Conservation (phyloP, 2,888 invertebrate genomes). For the Poecilobothrus nobilitatus region DNA sequence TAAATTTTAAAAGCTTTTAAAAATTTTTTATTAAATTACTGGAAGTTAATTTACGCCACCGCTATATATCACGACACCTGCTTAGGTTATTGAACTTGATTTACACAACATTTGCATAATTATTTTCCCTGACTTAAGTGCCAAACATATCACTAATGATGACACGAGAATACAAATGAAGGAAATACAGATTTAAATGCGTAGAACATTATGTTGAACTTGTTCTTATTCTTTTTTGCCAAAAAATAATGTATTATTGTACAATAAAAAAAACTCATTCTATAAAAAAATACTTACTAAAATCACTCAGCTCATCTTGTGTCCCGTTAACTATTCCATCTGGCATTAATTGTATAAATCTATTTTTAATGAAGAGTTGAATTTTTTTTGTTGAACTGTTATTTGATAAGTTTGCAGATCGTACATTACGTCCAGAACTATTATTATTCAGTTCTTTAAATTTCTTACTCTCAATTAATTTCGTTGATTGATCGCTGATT, state of each 20-base stretch:
- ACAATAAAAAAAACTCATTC: constrained; percentile 9
- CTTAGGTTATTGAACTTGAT: too few species aligned
- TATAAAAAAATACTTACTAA: constrained; percentile 61
- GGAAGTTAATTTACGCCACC: too few species aligned
- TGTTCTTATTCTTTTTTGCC: too few species aligned
- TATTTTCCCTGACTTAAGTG: too few species aligned
- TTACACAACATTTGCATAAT: too few species aligned
- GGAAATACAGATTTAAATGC: too few species aligned
- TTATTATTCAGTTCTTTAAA: constrained; percentile 40
- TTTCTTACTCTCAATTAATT: constrained; percentile 21
- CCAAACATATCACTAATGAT: too few species aligned
- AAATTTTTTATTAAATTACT: too few species aligned
- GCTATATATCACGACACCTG: too few species aligned
- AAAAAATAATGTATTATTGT: not conserved
- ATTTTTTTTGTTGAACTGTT: constrained; percentile 73
- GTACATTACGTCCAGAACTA: constrained; percentile 48
- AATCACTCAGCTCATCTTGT: constrained; percentile 67
- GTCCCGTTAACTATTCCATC: constrained; percentile 82
- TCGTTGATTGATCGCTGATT: constrained; percentile 22
- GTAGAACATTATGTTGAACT: too few species aligned
- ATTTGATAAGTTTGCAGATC: constrained; percentile 72
- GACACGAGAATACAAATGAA: too few species aligned
- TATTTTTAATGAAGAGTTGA: constrained; percentile 76
- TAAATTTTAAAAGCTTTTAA: too few species aligned
- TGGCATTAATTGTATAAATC: constrained; percentile 71